Evolutionary conservation across 1,140 invertebrate species (phyloP), one percentile per base, ranked within the genome.

Genomic region (Pseudobourletiella spinata): DNA sequence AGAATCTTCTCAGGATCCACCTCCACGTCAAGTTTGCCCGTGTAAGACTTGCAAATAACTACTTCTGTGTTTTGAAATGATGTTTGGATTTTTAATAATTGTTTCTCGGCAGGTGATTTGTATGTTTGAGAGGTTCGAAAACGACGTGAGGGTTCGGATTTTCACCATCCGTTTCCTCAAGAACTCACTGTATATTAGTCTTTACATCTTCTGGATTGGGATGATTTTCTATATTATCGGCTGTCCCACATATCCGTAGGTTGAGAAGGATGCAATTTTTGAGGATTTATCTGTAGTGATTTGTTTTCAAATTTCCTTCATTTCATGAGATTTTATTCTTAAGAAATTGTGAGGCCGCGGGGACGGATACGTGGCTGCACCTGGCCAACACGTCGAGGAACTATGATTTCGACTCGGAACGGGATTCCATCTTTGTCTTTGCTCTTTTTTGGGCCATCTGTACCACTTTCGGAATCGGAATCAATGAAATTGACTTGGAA

Each of bases 381-480:
- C n/a, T n/a, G n/a, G n/a, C n/a, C n/a, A n/a, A n/a, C n/a, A n/a
- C n/a, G n/a, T n/a, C n/a, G n/a, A n/a, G n/a, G n/a, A n/a, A 54
- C n/a, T 32, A 18, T 20, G 8, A 35, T 20, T 25, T 29, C 48
- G 28, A 50, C n/a, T 16, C 44, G 15, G 46, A 15, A 22, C 48
- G 8, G 20, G 42, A 29, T 16, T 18, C 58, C 8, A 32, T 50
- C 26, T 44, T 62, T 18, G 20, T 16, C 15, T 18, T 62, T 4
- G 24, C 60, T 20, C 15, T 62, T 8, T 62, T 46, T 25, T 62
- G 60, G 60, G 26, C 60, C 2, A 25, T 57, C 14, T 56, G 48
- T 26, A 35, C 42, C 2, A 62, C 42, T 14, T 55, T 44, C 26
- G 60, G 60, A 6, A 62, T 57, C 48, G 39, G 43, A 8, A 56